Evolutionary conservation across 2,888 invertebrate species (phyloP), one percentile per base, ranked within the genome.

Genomic region (Agapostemon virescens): DNA sequence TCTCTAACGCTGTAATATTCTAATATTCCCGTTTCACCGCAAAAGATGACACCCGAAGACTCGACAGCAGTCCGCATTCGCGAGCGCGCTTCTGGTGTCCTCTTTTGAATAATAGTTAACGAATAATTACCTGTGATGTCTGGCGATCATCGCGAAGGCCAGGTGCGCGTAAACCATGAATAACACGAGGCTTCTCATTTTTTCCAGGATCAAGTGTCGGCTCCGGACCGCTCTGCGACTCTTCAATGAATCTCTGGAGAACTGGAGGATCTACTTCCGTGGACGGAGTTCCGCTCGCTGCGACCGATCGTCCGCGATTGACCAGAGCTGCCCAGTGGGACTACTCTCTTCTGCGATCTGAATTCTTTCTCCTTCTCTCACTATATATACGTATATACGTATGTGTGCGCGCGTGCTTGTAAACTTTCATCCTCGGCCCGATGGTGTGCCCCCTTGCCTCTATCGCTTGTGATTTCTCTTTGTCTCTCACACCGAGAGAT

Each of bases 351-450:
- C 86, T 84, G 81, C 80, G 85, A 88, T 89, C 86, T 84, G 84
- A 84, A 87, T 87, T 86, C 84, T 85, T 87, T 84, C 85, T 77
- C 70, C 75, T 69, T 69, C 55, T 55, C 71, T 84, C 69, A 66
- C 69, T 84, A 86, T 86, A 86, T 86, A 87, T 81, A 84, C 81
- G 81, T 82, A 85, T n/a, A n/a, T n/a, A n/a, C n/a, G n/a, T n/a
- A n/a, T n/a, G n/a, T n/a, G n/a, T n/a, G n/a, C n/a, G n/a, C n/a
- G n/a, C n/a, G n/a, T n/a, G n/a, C n/a, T n/a, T n/a, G n/a, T n/a
- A n/a, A n/a, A 88, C 87, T 88, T 89, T 89, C 89, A 89, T 90
- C 87, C 85, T 86, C 84, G 76, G 80, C 86, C 85, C 84, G 84
- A 78, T 79, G 82, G n/a, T n/a, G n/a, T n/a, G n/a, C n/a, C 86